phyloP scores from a whole-genome alignment of 2,113 vertebrate species.

The Nothobranchius kuhntae region DNA sequence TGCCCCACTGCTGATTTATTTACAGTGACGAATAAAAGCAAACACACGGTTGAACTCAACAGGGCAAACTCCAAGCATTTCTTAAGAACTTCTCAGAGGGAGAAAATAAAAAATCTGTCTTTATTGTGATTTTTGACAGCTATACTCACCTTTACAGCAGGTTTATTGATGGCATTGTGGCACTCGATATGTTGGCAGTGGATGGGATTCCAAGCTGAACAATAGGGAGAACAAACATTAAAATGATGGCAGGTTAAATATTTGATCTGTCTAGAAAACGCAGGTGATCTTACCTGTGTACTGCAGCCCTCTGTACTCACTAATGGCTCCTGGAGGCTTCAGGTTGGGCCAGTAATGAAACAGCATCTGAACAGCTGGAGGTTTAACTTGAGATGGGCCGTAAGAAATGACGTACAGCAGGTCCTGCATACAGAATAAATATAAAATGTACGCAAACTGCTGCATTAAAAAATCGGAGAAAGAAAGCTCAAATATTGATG shows the following conservation, averaged over 20 bases:
- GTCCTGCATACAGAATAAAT: conserved; percentile 80
- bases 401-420: conserved; percentile 98
- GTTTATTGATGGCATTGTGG: conserved; percentile 98
- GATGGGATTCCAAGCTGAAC: conserved; percentile 98
- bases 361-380: conserved; percentile 98
- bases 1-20: conserved; percentile 55
- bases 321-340: conserved; percentile 97
- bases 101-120: background rate
- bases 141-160: conserved; percentile 94
- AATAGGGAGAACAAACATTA: conserved; percentile 31
- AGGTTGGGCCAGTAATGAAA: conserved; percentile 99
- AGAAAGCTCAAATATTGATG: no score
- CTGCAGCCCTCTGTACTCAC: conserved; percentile 96
- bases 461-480: background rate
- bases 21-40: conserved; percentile 39
- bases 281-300: conserved; percentile 87
- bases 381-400: conserved; percentile 97
- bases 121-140: background rate
- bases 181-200: conserved; percentile 99
- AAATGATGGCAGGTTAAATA: conserved; percentile 20
- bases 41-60: conserved; percentile 23
- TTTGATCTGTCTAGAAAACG: background rate
- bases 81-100: conserved; percentile 1
- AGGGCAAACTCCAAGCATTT: conserved; percentile 23
- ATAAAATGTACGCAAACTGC: background rate